A percentile compares a stretch with the other conserved stretches of the same genome.
phyloP scores from a whole-genome alignment of 2,888 invertebrate species.

The Drosophila helvetica region DNA sequence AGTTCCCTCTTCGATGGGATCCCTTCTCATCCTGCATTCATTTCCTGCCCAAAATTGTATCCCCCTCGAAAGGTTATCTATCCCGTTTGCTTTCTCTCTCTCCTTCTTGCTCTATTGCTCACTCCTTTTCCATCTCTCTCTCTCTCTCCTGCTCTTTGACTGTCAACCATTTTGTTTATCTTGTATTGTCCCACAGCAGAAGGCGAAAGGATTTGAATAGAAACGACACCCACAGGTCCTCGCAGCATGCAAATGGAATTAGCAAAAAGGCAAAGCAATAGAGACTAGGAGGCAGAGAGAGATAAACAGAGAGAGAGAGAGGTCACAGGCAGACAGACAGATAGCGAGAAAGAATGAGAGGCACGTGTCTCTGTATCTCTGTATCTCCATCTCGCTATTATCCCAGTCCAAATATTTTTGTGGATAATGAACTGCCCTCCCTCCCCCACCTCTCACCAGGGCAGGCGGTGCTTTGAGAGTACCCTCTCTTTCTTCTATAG shows the following conservation, averaged over 20 bases:
- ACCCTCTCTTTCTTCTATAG: too few relatives aligned
- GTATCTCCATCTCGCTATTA: slow-evolving; percentile 9
- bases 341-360: neutral
- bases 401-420: too few relatives aligned
- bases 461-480: too few relatives aligned
- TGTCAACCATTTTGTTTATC: slow-evolving; percentile 25
- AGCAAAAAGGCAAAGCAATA: slow-evolving; percentile 28
- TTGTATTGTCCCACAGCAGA: slow-evolving; percentile 19
- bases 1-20: too few relatives aligned
- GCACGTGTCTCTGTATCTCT: slow-evolving; percentile 28
- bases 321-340: slow-evolving; percentile 13
- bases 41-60: too few relatives aligned
- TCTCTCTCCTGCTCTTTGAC: too few relatives aligned
- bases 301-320: slow-evolving; percentile 1
- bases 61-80: too few relatives aligned
- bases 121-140: neutral
- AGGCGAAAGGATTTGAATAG: slow-evolving; percentile 40
- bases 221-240: slow-evolving; percentile 33
- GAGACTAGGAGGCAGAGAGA: neutral
- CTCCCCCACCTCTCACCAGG: slow-evolving; percentile 9
- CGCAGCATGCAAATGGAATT: slow-evolving; percentile 46
- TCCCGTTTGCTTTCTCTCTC: neutral
- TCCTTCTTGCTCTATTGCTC: neutral
- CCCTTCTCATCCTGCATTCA: too few relatives aligned
- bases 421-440: slow-evolving; percentile 4